Evolutionary conservation across 2,113 vertebrate species (phyloP).

Genomic region (Hippocampus guttulatus): DNA sequence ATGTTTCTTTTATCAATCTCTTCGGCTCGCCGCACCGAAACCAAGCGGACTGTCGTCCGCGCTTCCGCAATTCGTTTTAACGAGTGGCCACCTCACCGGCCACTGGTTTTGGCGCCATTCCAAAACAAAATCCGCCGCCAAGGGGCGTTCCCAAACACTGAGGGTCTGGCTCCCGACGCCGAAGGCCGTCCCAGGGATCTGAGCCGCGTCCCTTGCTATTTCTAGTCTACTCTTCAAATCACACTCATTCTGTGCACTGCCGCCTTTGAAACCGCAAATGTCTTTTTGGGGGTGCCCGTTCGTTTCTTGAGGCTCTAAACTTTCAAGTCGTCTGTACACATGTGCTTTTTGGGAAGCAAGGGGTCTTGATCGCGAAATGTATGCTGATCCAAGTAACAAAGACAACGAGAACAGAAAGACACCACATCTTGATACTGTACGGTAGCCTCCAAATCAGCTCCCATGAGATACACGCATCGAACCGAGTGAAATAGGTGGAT

Average conservation of each 20-base stretch:
- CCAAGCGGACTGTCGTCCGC: background rate
- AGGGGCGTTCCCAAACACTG: slow-evolving; percentile 55
- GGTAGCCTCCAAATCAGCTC: slow-evolving; percentile 32
- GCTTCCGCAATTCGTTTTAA: too few species aligned
- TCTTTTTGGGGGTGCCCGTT: slow-evolving; percentile 17
- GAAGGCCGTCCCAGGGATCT: slow-evolving; percentile 32
- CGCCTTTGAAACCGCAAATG: slow-evolving; percentile 42
- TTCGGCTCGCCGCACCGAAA: background rate
- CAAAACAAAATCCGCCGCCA: too few species aligned
- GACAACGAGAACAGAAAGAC: slow-evolving; percentile 25
- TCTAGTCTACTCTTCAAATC: slow-evolving; percentile 27
- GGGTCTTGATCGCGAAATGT: slow-evolving; percentile 43
- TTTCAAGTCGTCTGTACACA: slow-evolving; percentile 30
- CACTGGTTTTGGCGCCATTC: too few species aligned
- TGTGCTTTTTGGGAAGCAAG: slow-evolving; percentile 52
- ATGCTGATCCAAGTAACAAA: slow-evolving; percentile 46
- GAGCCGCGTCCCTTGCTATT: slow-evolving; percentile 5
- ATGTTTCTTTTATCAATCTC: background rate
- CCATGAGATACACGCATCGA: slow-evolving; percentile 20
- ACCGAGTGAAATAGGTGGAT: slow-evolving; percentile 31
- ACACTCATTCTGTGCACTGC: slow-evolving; percentile 37
- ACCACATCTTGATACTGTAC: slow-evolving; percentile 31
- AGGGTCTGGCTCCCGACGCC: slow-evolving; percentile 59
- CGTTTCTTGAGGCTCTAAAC: slow-evolving; percentile 43
- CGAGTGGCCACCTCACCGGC: too few species aligned